Evolutionary conservation across 2,797 vertebrate genomes (phyloP), one percentile per base, ranked within the genome.

Genomic region (Cyprinella venusta): DNA sequence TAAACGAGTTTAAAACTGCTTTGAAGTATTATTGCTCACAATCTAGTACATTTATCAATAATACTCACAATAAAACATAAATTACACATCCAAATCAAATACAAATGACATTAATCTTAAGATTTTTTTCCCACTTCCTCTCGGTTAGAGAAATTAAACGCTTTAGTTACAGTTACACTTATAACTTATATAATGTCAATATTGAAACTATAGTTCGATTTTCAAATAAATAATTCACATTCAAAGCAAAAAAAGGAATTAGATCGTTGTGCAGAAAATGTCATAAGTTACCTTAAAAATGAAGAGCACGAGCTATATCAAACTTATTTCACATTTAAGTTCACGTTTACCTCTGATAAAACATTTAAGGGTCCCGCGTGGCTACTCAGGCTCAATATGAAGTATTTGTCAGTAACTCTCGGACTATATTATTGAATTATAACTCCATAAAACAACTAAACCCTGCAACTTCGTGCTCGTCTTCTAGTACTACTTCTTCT

Each of bases 401-500:
- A 33, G 3, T 18, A 64, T n/a, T 67, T 26, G 65, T 1, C 65
- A 68, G 19, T 40, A 40, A 68, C 36, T 13, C 10, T 68, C 13
- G 1, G 40, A 40, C 38, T 67, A 12, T 40, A 42, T 21, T 38
- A 26, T 26, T 61, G 1, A 13, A 24, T 13, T 61, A 40, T 42
- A n/a, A 40, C 5, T 42, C 7, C 2, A 21, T 67, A 40, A 38
- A 68, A 6, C 6, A 68, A 67, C 9, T 19, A 36, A 36, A 36
- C 4, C 4, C 1, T 33, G 8, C 0, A 0, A 4, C 33, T 33
- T 33, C 33, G 30, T 36, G 0, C 3, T 7, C 15, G 0, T 36
- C 6, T 4, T 33, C 19, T 0, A 1, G 15, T 36, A 19, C 8
- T n/a, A 0, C 7, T 59, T 26, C 24, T 61, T 61, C 24, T 15